A percentile compares a stretch with the other conserved stretches of the same genome.
These are phyloP conservation scores for Aporrectodea caliginosa DNA, from an alignment of 1,140 invertebrate genomes.

Conservation along the genomic window DNA sequence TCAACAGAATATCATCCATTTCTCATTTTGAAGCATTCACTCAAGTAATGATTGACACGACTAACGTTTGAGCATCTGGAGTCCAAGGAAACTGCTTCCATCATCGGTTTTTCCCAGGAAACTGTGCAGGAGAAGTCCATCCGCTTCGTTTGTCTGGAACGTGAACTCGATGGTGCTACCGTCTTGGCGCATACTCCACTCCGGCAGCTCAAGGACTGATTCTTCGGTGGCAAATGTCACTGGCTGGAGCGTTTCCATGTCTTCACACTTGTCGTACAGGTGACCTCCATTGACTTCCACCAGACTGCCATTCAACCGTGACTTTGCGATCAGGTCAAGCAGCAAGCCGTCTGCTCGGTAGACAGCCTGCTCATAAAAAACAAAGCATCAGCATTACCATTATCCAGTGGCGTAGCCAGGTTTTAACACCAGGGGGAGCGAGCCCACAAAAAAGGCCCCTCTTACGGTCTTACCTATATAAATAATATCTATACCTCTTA, in stretches of 20 bases:
- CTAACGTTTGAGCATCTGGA: not conserved
- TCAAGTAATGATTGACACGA: too few species aligned
- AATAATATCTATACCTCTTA: too few species aligned
- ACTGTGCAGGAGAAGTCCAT: not conserved
- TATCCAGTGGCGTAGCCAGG: too few species aligned
- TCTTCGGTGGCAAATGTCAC: not conserved
- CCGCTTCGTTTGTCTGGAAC: constrained; percentile 12
- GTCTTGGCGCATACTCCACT: not conserved
- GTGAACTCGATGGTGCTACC: constrained; percentile 7
- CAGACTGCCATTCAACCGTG: not conserved
- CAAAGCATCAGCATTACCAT: too few species aligned
- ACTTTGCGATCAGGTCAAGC: not conserved
- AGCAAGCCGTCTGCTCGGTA: not conserved
- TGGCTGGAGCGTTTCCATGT: not conserved
- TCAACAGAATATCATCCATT: too few species aligned
- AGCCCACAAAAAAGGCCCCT: too few species aligned
- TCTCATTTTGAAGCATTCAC: too few species aligned
- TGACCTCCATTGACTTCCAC: not conserved
- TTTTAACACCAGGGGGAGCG: too few species aligned
- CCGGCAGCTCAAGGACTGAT: not conserved
- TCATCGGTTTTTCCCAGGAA: not conserved
- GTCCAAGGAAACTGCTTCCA: not conserved
- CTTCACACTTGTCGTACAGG: not conserved
- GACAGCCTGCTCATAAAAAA: not conserved
- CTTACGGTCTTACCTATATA: too few species aligned